Percentiles rank a stretch among this genome's conserved stretches.
Conservation (phyloP, 2,888 invertebrate genomes). For the Marronus borbonicus region DNA sequence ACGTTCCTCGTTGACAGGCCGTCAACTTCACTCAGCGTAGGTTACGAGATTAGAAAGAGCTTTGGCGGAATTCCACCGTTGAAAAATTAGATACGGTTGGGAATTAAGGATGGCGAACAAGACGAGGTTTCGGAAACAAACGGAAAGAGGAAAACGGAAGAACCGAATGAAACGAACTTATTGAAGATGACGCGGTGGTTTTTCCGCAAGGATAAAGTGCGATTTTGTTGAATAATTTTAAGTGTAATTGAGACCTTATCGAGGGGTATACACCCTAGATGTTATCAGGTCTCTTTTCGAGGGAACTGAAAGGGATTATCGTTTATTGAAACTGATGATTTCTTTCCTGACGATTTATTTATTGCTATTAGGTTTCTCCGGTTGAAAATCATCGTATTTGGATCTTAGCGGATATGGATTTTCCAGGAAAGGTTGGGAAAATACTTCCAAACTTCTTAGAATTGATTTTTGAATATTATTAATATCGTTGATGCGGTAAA, state of each 20-base stretch:
- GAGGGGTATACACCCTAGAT: conserved; percentile 1
- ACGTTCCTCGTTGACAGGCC: conserved; percentile 21
- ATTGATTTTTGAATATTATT: too few species aligned
- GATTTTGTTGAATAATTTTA: conserved; percentile 47
- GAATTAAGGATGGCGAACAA: conserved; percentile 52
- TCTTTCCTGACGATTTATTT: conserved; percentile 51
- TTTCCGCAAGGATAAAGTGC: conserved; percentile 43
- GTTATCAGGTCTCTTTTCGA: neutral
- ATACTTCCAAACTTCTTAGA: too few species aligned
- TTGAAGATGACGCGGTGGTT: conserved; percentile 38
- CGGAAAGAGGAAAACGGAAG: neutral
- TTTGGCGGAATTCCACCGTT: conserved; percentile 19
- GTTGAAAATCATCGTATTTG: neutral
- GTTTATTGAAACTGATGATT: conserved; percentile 57
- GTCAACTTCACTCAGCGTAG: conserved; percentile 27
- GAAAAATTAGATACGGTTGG: conserved; percentile 51
- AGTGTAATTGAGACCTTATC: conserved; percentile 43
- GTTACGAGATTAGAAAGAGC: conserved; percentile 28
- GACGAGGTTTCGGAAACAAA: neutral
- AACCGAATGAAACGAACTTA: conserved; percentile 29
- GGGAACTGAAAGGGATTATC: conserved; percentile 48
- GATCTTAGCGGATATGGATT: too few species aligned
- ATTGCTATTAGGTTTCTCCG: conserved; percentile 42
- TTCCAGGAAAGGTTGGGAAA: too few species aligned
- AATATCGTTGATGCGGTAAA: too few species aligned